Percentiles rank a stretch among this genome's conserved stretches.
Evolutionary conservation across 2,113 vertebrate genomes (phyloP).

Genomic region (Danio rerio): GRCz12tu NC_133195.1:22729001-22729500

Average conservation of each 20-base stretch:
- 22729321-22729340: conserved; percentile 96
- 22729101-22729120: conserved; percentile 6
- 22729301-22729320: conserved; percentile 93
- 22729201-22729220: conserved; percentile 51
- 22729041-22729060: conserved; percentile 23
- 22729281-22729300: background rate
- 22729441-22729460: background rate
- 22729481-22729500: background rate
- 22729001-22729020: conserved; percentile 24
- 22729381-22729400: conserved; percentile 97
- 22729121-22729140: background rate
- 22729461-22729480: background rate
- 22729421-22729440: conserved; percentile 79
- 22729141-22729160: background rate
- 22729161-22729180: background rate
- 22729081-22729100: background rate
- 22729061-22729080: conserved; percentile 21
- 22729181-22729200: conserved; percentile 14
- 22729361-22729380: conserved; percentile 99
- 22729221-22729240: conserved; percentile 44
- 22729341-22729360: conserved; percentile 96
- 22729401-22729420: conserved; percentile 97
- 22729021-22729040: conserved; percentile 36
- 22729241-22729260: conserved; percentile 29
- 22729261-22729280: conserved; percentile 34